A percentile compares a stretch with the other conserved stretches of the same genome.
Conservation (phyloP, 2,797 vertebrate species). For the Lemur catta region DNA sequence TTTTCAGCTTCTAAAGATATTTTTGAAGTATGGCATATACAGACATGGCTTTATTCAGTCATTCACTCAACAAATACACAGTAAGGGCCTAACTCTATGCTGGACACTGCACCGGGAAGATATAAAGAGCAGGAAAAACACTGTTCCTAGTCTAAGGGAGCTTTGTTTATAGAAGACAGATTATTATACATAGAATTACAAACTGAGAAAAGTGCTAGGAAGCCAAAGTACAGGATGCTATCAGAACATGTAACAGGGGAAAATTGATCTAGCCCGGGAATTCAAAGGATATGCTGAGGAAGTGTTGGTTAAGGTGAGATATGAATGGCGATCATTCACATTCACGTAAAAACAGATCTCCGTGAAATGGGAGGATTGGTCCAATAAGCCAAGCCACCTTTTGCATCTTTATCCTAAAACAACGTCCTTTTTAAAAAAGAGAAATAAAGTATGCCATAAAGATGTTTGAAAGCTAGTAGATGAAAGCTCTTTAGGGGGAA, state of each 20-base stretch:
- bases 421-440: not conserved
- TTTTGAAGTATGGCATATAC: not conserved
- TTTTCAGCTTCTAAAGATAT: constrained; percentile 3
- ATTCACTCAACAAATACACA: not conserved
- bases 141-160: not conserved
- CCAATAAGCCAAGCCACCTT: not conserved
- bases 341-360: not conserved
- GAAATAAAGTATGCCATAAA: not conserved
- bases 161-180: not conserved
- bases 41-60: not conserved
- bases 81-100: not conserved
- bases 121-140: not conserved
- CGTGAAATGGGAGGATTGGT: not conserved
- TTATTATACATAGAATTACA: not conserved
- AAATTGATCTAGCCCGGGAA: not conserved
- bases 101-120: not conserved
- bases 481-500: not conserved
- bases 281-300: not conserved
- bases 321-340: not conserved
- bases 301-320: not conserved
- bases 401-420: not conserved
- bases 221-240: not conserved
- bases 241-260: not conserved
- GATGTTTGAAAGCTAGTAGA: not conserved
- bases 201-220: not conserved